Evolutionary conservation across 2,113 vertebrate species (phyloP).

Genomic region (Naja naja): DNA sequence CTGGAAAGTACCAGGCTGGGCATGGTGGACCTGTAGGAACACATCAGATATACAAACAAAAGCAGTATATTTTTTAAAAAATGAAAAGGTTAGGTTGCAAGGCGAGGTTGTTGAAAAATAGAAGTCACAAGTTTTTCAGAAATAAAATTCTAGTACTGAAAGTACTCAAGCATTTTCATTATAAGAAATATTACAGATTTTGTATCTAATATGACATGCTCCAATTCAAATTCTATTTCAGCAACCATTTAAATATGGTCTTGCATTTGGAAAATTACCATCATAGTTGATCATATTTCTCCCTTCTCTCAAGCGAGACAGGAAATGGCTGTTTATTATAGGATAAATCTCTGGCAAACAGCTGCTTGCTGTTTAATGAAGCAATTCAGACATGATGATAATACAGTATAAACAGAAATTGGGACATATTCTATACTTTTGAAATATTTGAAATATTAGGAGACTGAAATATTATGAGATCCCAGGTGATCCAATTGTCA

Average conservation of each 20-base stretch:
- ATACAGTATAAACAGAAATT: constrained; percentile 29
- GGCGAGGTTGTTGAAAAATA: background rate
- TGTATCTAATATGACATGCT: background rate
- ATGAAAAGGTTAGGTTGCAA: background rate
- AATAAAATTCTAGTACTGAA: background rate
- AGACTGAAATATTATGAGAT: constrained; percentile 19
- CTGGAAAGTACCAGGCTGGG: background rate
- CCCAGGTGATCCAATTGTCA: background rate
- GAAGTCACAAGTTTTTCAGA: background rate
- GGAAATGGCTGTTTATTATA: constrained; percentile 27
- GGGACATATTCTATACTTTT: constrained; percentile 10
- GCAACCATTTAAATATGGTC: background rate
- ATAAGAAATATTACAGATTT: background rate
- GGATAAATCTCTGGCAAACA: constrained; percentile 23
- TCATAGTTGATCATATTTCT: background rate
- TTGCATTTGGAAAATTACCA: background rate
- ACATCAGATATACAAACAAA: background rate
- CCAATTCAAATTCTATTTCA: background rate
- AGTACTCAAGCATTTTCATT: background rate
- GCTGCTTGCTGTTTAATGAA: constrained; percentile 22
- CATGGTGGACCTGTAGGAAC: background rate
- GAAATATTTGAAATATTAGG: constrained; percentile 29
- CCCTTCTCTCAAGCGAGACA: background rate
- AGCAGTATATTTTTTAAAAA: background rate
- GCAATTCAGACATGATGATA: constrained; percentile 23